Conservation (phyloP, 2,113 vertebrate genomes). For the Python bivittatus region DNA sequence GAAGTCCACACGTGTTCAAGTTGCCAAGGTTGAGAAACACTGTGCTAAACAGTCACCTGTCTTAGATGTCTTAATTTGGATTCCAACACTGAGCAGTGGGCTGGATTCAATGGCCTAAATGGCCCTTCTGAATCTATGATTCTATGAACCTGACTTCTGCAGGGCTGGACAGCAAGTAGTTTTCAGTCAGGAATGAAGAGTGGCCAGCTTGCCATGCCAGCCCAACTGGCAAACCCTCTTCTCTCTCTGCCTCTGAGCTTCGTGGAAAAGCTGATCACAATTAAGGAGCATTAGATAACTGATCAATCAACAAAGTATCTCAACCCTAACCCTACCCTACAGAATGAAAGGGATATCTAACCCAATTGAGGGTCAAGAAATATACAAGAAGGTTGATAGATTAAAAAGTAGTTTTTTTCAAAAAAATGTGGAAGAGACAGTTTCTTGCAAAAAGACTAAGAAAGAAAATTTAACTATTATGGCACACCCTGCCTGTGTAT, state of each 20-base stretch:
- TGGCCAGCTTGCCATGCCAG: not conserved
- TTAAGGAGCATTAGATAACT: not conserved
- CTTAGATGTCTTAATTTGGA: not conserved
- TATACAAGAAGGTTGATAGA: not conserved
- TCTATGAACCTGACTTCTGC: not conserved
- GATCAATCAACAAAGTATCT: not conserved
- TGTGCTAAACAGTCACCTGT: not conserved
- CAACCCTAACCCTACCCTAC: not conserved
- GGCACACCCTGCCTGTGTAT: not conserved
- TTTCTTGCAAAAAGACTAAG: not conserved
- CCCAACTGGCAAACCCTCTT: not conserved
- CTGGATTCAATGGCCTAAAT: not conserved
- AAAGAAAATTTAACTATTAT: conserved; percentile 2
- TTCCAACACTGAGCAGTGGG: not conserved
- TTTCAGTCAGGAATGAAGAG: not conserved
- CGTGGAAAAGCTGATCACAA: not conserved
- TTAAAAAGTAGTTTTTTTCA: not conserved
- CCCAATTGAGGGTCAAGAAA: not conserved
- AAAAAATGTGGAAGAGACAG: not conserved
- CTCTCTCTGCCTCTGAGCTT: not conserved
- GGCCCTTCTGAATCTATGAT: not conserved
- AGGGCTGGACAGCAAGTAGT: not conserved
- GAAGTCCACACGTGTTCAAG: too few species aligned
- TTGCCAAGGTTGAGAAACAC: too few species aligned
- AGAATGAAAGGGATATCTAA: not conserved